These are phyloP conservation scores for Rhinopomastus cyanomelas DNA, from an alignment of 2,113 vertebrate genomes.

Conservation along the genomic window DNA sequence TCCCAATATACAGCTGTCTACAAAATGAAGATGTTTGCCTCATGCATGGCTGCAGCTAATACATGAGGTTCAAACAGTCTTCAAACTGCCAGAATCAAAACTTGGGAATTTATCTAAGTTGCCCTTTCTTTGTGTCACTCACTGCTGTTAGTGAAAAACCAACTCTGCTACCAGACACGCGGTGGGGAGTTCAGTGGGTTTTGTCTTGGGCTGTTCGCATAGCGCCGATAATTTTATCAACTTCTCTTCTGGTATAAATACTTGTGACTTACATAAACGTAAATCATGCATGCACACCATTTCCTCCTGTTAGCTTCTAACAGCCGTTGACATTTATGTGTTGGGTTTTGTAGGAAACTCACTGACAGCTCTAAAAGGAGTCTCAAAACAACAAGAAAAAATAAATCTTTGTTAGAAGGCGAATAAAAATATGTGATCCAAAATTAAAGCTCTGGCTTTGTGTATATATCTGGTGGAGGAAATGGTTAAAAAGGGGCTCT, in stretches of 20 bases:
- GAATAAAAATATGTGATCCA: not conserved
- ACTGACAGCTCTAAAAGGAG: not conserved
- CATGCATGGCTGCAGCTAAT: not conserved
- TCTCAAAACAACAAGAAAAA: not conserved
- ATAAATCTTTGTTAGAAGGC: not conserved
- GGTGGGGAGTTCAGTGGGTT: not conserved
- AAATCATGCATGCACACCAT: not conserved
- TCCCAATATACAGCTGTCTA: not conserved
- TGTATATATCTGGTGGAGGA: not conserved
- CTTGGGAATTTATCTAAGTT: not conserved
- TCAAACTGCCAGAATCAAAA: not conserved
- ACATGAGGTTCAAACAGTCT: not conserved
- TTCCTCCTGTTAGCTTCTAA: not conserved
- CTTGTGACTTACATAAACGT: not conserved
- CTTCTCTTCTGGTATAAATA: not conserved
- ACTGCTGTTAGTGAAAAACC: not conserved
- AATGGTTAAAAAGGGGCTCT: not conserved
- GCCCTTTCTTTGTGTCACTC: not conserved
- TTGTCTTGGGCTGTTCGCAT: not conserved
- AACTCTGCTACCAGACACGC: not conserved
- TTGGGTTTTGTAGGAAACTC: not conserved
- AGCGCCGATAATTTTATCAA: not conserved
- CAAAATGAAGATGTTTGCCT: not conserved
- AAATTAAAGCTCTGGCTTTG: not conserved
- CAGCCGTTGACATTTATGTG: not conserved